Base-by-base conservation (phyloP, 2,888 invertebrate genomes). In the Metalampra italica region DNA sequence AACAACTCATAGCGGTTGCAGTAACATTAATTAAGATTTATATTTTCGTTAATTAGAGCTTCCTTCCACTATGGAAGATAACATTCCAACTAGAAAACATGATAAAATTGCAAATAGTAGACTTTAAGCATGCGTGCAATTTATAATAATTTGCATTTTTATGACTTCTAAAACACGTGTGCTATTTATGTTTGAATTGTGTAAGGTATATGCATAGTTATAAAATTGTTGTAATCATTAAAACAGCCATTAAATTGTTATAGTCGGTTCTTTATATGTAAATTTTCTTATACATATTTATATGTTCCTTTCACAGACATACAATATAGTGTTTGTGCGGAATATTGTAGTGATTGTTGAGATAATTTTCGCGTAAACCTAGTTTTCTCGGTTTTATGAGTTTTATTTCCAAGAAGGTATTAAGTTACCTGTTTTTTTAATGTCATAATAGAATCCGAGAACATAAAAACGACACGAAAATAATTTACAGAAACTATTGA, bases 291-390 rank as follows among this genome's bases (percentile, higher is more conserved):
- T 59, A 52, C 56, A 61, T 61, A 59, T 68, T 66, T 69, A 66
- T 66, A n/a, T 63, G 63, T 67, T 62, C 68, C 68, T 72, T 71
- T 68, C 64, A 66, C 68, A 71, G 63, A 56, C 63, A 62, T 71
- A 68, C 69, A 66, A 47, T 53, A 49, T 49, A 55, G 55, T 11
- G 45, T 29, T 34, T 34, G 9, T 9, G 13, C n/a, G 13, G 39
- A 39, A 13, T 32, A 44, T 44, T n/a, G 38, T 32, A 29, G 38
- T 43, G 37, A 49, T 49, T 45, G 36, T 29, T 30, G 42, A 34
- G 9, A 44, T 53, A 45, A 46, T 43, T 46, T 46, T 43, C 9
- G 45, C 45, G 51, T 53, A 53, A 55, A 54, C 55, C 38, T 53
- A 52, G 51, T 55, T 49, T 55, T 45, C 32, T 49, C 53, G 46